Base-by-base conservation (phyloP, 2,113 vertebrate genomes). In the Tapirus terrestris region DNA sequence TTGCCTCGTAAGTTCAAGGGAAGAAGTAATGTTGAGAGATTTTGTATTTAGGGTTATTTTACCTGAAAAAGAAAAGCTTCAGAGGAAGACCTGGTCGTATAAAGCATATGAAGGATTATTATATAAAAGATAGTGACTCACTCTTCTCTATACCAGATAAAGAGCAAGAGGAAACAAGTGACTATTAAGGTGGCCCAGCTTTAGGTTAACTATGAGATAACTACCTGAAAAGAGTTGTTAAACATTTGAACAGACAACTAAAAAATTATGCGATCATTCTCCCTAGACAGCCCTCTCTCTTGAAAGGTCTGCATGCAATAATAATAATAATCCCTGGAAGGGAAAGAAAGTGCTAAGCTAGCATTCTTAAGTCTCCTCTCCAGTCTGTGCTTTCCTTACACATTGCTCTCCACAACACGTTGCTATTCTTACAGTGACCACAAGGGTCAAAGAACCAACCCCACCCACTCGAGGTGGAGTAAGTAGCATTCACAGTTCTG, bases 361-460 rank as follows among this genome's bases (percentile, higher is more conserved):
- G n/a, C 31, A 79, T 91, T 95, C 72, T 93, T 81, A 91, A 53
- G 53, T 90, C n/a, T 81, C 36, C 61, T 88, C 90, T 94, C 45
- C 43, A 63, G 58, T 89, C 45, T 81, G 13, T 93, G 61, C 56
- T 94, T 89, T 82, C 91, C 61, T 43, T 61, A 65, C 25, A 82
- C 39, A 1, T 75, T 29, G 51, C 65, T 25, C 73, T 86, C 80
- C 45, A 86, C 77, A 79, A 45, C 89, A 96, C 33, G 8, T 43
- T 79, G 77, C 90, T 96, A 13, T 91, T 92, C 79, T 94, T 81
- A 2, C 11, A 87, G 75, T 73, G 72, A 21, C 77, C 33, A 48
- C 68, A 75, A 36, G 70, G 94, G 95, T 96, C 96, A 96, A 53
- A 92, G 95, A 96, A 53, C 91, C 97, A 95, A 12, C 88, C 70